These are phyloP conservation scores for Scomber colias DNA, from an alignment of 2,113 vertebrate genomes.

Conservation along the genomic window DNA sequence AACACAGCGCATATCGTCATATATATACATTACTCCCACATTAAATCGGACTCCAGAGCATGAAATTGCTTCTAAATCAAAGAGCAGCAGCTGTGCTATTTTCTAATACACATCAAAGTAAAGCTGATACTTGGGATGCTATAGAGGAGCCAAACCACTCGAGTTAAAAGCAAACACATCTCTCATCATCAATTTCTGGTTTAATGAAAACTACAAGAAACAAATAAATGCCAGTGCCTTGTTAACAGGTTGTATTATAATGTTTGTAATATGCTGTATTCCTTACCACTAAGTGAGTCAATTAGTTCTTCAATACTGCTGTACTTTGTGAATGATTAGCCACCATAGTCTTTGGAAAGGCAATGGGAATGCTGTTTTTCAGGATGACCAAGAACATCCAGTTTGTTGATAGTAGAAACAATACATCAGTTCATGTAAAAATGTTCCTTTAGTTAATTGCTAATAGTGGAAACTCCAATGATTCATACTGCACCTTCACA, in stretches of 20 bases:
- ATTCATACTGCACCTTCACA: neutral
- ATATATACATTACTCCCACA: conserved; percentile 24
- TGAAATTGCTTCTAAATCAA: conserved; percentile 59
- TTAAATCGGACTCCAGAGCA: conserved; percentile 51
- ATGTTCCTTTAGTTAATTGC: neutral
- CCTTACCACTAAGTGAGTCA: neutral
- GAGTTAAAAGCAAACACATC: neutral
- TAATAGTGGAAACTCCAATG: neutral
- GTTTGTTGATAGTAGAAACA: conserved; percentile 21
- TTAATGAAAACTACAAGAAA: conserved; percentile 15
- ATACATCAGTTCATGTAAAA: conserved; percentile 15
- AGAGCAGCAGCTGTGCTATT: conserved; percentile 34
- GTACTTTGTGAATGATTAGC: neutral
- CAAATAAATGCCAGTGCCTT: neutral
- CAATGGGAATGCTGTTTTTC: neutral
- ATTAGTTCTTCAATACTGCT: neutral
- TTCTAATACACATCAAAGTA: conserved; percentile 18
- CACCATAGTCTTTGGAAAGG: neutral
- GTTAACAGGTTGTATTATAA: neutral
- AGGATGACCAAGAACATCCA: conserved; percentile 36
- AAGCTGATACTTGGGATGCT: conserved; percentile 10
- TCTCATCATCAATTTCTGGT: neutral
- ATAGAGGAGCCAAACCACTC: neutral
- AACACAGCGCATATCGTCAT: conserved; percentile 9
- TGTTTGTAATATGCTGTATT: neutral